Conservation (phyloP, 2,113 vertebrate species). For the Megaptera novaeangliae region DNA sequence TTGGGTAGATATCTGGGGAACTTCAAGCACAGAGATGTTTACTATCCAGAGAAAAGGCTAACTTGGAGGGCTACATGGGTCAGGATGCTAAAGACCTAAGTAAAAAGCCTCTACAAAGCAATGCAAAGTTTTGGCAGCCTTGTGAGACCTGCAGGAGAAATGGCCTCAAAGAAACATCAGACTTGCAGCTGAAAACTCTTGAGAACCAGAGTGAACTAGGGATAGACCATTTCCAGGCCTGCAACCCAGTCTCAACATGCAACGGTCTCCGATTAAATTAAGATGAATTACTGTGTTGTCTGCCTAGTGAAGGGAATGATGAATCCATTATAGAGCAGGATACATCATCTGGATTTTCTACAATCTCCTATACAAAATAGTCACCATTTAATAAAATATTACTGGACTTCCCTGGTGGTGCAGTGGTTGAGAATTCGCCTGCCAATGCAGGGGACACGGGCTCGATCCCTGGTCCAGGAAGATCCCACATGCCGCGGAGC, state of each 20-base stretch:
- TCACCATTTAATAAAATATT: neutral
- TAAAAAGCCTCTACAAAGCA: neutral
- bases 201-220: neutral
- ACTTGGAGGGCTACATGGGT: neutral
- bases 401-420: neutral
- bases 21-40: neutral
- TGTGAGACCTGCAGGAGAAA: neutral
- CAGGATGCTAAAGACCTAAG: neutral
- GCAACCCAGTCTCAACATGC: neutral
- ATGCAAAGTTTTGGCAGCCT: neutral
- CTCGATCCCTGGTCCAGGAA: too few relatives aligned
- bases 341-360: neutral
- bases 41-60: neutral
- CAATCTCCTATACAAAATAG: neutral
- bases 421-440: too few relatives aligned
- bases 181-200: neutral
- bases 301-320: neutral
- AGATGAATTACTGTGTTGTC: neutral
- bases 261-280: neutral
- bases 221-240: neutral
- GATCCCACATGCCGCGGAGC: too few relatives aligned
- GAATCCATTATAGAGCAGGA: neutral
- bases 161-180: neutral
- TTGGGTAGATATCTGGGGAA: neutral
- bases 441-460: too few relatives aligned